phyloP scores from a whole-genome alignment of 2,113 vertebrate genomes.

The Rhombomys opimus region DNA sequence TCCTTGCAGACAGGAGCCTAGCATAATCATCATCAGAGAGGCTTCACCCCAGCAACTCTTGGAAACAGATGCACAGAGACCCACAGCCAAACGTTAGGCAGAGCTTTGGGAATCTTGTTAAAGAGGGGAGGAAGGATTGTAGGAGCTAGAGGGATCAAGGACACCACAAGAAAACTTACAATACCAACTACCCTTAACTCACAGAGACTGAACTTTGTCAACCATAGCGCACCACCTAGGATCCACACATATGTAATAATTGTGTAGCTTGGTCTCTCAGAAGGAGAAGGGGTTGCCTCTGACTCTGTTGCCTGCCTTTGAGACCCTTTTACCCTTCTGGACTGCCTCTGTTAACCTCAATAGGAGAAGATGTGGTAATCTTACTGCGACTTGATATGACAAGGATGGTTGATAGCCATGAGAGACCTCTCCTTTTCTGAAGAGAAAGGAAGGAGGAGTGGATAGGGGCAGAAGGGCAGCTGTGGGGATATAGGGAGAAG shows the following conservation, averaged over 20 bases:
- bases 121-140: background rate
- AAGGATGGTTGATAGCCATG: background rate
- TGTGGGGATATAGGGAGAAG: background rate
- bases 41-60: background rate
- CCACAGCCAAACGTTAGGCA: background rate
- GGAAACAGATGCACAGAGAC: background rate
- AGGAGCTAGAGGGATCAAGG: background rate
- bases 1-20: background rate
- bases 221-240: too few relatives aligned
- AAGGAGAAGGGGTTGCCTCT: background rate
- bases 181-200: background rate
- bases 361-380: background rate
- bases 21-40: background rate
- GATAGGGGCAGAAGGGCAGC: background rate
- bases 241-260: too few relatives aligned
- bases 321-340: background rate
- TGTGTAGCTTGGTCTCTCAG: background rate
- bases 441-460: background rate
- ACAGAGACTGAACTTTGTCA: background rate
- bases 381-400: background rate
- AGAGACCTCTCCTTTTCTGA: background rate
- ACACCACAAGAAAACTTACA: background rate
- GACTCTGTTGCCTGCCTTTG: background rate
- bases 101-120: background rate
- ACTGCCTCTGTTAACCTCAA: background rate